Percentiles rank a stretch among this genome's conserved stretches.
These are phyloP conservation scores for Phyllostomus hastatus DNA, from an alignment of 2,113 vertebrate genomes.

Conservation along the genomic window DNA sequence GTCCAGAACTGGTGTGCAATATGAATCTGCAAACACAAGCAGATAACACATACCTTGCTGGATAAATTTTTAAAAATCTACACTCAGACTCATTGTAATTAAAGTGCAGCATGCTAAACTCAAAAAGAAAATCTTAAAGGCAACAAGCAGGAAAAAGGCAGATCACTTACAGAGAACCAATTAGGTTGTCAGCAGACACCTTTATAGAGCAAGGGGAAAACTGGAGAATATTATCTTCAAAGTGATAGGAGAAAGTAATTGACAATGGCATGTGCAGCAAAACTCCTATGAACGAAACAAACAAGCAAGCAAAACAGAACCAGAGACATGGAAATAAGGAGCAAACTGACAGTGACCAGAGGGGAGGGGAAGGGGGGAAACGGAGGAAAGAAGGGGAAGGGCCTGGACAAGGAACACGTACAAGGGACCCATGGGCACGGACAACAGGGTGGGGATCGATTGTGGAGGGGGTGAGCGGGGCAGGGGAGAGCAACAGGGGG, in stretches of 20 bases:
- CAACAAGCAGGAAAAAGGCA: neutral
- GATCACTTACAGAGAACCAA: neutral
- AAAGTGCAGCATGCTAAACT: neutral
- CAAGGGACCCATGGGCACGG: no score
- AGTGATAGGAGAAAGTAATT: neutral
- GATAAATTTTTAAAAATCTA: neutral
- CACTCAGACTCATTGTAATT: neutral
- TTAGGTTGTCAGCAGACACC: neutral
- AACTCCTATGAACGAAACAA: neutral
- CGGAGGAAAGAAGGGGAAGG: no score
- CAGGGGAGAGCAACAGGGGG: no score
- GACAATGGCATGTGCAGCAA: neutral
- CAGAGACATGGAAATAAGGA: no score
- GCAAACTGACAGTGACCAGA: no score
- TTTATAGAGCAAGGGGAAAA: neutral
- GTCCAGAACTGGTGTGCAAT: neutral
- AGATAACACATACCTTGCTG: neutral
- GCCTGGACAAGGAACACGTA: no score
- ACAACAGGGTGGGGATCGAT: no score
- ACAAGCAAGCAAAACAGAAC: no score
- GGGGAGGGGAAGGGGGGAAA: no score
- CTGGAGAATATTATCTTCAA: neutral
- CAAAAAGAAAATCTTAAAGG: neutral
- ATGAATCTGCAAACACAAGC: neutral
- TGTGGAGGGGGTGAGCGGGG: no score